Evolutionary conservation across 1,140 invertebrate genomes (phyloP).

Genomic region (Brachystomella parvula): DNA sequence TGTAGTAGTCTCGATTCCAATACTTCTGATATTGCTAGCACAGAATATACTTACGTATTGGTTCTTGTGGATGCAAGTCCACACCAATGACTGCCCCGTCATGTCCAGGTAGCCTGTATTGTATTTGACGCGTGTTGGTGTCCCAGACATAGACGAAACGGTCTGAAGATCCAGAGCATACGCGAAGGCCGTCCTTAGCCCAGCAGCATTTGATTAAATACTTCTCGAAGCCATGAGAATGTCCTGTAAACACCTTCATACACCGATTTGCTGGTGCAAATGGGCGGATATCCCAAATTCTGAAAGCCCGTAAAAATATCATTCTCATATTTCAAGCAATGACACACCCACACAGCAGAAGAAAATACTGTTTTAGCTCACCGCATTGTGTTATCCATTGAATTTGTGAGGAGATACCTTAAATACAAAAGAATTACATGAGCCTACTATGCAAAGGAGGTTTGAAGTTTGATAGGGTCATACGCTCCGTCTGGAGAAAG

Average conservation of each 20-base stretch:
- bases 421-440: neutral
- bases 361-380: neutral
- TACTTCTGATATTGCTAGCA: neutral
- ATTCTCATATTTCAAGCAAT: neutral
- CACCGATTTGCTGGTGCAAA: conserved; percentile 95
- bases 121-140: conserved; percentile 75
- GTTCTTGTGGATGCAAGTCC: conserved; percentile 91
- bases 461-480: no score
- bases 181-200: conserved; percentile 75
- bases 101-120: conserved; percentile 97
- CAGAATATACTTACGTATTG: conserved; percentile 58
- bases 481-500: conserved; percentile 89
- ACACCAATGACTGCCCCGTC: conserved; percentile 95
- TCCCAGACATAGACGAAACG: conserved; percentile 96
- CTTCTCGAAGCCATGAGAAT: conserved; percentile 35
- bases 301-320: conserved; percentile 47
- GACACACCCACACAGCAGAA: neutral
- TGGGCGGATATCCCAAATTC: conserved; percentile 63
- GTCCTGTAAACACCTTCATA: conserved; percentile 45
- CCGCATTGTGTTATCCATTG: conserved; percentile 4
- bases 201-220: conserved; percentile 74
- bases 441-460: no score
- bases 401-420: conserved; percentile 7
- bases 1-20: conserved; percentile 8
- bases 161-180: conserved; percentile 88